phyloP scores from a whole-genome alignment of 2,888 invertebrate species.

The Ochropleura plecta region DNA sequence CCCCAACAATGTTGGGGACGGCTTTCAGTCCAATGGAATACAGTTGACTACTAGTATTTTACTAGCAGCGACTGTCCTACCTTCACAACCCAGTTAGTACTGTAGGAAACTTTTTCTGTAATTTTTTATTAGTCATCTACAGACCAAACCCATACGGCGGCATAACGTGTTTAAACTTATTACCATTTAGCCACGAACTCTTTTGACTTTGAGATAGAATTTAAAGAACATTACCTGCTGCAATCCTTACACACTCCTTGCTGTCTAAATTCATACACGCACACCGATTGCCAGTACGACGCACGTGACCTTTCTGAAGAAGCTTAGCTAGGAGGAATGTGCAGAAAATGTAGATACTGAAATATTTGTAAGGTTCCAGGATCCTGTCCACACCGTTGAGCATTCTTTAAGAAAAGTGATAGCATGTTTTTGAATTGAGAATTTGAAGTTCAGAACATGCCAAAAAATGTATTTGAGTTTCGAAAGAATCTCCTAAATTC shows the following conservation, averaged over 20 bases:
- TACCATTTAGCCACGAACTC: too few relatives aligned
- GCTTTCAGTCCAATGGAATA: too few relatives aligned
- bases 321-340: not conserved
- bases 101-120: too few relatives aligned
- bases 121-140: too few relatives aligned
- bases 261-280: not conserved
- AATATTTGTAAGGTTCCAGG: not conserved
- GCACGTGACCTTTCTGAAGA: not conserved
- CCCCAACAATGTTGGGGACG: too few relatives aligned
- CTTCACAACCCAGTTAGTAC: too few relatives aligned
- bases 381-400: not conserved
- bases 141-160: too few relatives aligned
- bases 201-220: not conserved
- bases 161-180: too few relatives aligned
- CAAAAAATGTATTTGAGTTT: not conserved
- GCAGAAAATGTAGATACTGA: not conserved
- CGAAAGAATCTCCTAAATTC: not conserved
- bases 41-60: too few relatives aligned
- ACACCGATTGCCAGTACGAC: not conserved
- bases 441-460: not conserved
- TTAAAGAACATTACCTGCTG: not conserved
- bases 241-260: not conserved
- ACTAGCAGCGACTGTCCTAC: too few relatives aligned
- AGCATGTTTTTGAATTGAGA: not conserved
- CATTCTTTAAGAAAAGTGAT: not conserved